Conservation (phyloP, 2,888 invertebrate species). For the Coelinius sp. region DNA sequence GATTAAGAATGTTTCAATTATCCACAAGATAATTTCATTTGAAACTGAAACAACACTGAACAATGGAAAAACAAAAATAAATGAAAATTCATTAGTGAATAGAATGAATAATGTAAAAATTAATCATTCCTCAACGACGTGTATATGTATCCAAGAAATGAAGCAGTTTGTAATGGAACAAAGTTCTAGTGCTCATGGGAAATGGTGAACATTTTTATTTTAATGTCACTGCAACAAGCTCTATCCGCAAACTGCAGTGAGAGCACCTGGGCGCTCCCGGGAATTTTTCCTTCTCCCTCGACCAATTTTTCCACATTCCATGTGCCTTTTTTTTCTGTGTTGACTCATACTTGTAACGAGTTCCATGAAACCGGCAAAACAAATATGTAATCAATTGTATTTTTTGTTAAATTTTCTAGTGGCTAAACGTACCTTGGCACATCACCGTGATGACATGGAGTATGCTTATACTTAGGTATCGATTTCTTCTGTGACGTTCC, state of each 20-base stretch:
- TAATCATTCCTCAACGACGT: neutral
- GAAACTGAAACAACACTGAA: neutral
- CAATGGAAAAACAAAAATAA: neutral
- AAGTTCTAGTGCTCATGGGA: constrained; percentile 1
- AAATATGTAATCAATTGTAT: neutral
- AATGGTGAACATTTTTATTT: constrained; percentile 12
- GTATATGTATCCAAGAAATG: constrained; percentile 1
- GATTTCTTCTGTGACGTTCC: constrained; percentile 62
- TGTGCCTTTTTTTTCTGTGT: neutral
- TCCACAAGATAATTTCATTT: neutral
- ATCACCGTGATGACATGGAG: constrained; percentile 69
- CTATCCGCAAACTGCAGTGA: constrained; percentile 8
- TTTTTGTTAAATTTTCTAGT: neutral
- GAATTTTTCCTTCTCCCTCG: neutral
- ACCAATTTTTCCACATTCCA: constrained; percentile 7
- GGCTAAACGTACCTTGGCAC: constrained; percentile 65
- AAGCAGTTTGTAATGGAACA: constrained; percentile 11
- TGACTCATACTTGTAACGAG: neutral
- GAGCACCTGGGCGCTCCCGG: neutral
- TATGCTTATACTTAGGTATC: constrained; percentile 67
- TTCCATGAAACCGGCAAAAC: neutral
- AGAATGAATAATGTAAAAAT: neutral
- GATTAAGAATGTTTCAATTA: constrained; percentile 14
- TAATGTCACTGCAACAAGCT: constrained; percentile 23
- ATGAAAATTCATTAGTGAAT: neutral